Evolutionary conservation across 2,113 vertebrate genomes (phyloP), one percentile per base, ranked within the genome.

Genomic region (Propithecus coquereli): DNA sequence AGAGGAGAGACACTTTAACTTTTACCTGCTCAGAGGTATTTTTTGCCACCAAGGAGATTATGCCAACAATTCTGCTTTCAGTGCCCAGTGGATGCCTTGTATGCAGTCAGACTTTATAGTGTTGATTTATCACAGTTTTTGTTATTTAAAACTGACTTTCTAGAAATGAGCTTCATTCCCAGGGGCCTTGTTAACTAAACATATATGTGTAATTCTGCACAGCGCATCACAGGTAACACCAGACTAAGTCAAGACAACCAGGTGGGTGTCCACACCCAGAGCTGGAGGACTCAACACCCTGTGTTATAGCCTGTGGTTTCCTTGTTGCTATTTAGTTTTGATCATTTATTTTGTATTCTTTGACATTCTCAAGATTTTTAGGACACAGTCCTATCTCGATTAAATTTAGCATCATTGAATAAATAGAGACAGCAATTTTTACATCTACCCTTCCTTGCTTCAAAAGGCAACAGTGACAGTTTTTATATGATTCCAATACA

Each of bases 111-210:
- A 94, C 50, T 89, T 95, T 86, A 82, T 50, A 73, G 47, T 82
- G 63, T n/a, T 84, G 47, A 77, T 84, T 79, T 87, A 95, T 87
- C 74, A 88, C 45, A 66, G 73, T 95, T 87, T 94, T 63, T 87
- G 40, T 92, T 90, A 87, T 92, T 95, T 80, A 92, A 94, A 95
- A 80, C 79, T 73, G 61, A 97, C 63, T 96, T 96, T 16, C 43
- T 95, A 61, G 80, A 92, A 93, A 89, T 66, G 30, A 94, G 22
- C 14, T 87, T 96, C 45, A 92, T 90, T 59, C 50, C 45, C 37
- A 71, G 57, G 70, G 47, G 25, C 34, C 47, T 84, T 92, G 34
- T 81, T 79, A 96, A 81, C 65, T 80, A 65, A 93, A 25, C 25
- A 91, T 81, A 47, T 93, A 79, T 25, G 77, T 96, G 13, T 68